These are phyloP conservation scores for Diachrysia chrysitis DNA, from an alignment of 2,888 invertebrate species.

Conservation along the genomic window DNA sequence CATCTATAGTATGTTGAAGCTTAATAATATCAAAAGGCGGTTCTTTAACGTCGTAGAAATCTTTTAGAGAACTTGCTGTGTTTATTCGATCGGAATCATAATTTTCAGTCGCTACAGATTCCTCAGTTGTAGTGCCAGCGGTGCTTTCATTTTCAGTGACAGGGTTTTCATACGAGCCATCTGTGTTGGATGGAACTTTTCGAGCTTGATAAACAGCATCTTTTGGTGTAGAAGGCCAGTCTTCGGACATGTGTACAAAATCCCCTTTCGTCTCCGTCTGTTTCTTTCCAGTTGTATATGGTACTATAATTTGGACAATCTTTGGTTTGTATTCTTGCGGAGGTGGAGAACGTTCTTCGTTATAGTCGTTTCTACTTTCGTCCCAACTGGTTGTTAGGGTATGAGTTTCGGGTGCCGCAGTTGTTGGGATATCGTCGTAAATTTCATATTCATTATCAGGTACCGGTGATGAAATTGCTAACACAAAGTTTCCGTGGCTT, in stretches of 20 bases:
- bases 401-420: constrained; percentile 64
- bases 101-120: constrained; percentile 77
- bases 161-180: constrained; percentile 62
- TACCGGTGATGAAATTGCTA: constrained; percentile 71
- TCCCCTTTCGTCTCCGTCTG: constrained; percentile 56
- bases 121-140: constrained; percentile 72
- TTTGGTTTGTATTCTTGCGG: constrained; percentile 87
- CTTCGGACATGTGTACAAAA: constrained; percentile 83
- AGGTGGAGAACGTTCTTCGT: constrained; percentile 66
- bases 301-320: constrained; percentile 94
- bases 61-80: constrained; percentile 74
- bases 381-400: constrained; percentile 70
- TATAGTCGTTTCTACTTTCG: constrained; percentile 72
- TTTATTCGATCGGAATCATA: constrained; percentile 87
- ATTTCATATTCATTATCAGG: constrained; percentile 82
- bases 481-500: constrained; percentile 82
- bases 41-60: constrained; percentile 84
- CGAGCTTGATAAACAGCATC: constrained; percentile 83
- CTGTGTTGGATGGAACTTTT: constrained; percentile 83
- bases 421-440: constrained; percentile 80
- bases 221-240: constrained; percentile 70
- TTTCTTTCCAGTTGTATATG: constrained; percentile 91
- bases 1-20: constrained; percentile 94
- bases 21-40: constrained; percentile 92
- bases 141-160: constrained; percentile 68